Base-by-base conservation (phyloP, 2,797 vertebrate genomes). In the Propithecus perrieri region DNA sequence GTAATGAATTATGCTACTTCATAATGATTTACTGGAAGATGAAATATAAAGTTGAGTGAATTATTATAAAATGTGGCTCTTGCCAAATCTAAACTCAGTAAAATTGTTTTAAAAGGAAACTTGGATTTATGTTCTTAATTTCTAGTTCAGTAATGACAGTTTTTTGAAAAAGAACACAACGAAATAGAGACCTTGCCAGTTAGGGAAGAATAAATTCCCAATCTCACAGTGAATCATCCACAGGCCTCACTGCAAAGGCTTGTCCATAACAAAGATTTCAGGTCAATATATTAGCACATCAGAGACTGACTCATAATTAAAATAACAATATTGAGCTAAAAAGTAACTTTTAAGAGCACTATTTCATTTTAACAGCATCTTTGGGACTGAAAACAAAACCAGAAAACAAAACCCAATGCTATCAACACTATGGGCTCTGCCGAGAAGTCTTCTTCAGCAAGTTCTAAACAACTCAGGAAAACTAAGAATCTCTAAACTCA, bases 91-190 rank as follows among this genome's bases (percentile, higher is more conserved):
- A 79, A 85, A 72, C 12, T 72, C 41, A 46, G 83, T 74, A 96
- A 59, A 89, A 76, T 63, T 33, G 33, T 85, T 94, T 96, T 57
- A 46, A 92, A 94, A 85, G 79, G 61, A 74, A 95, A 91, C 4
- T 83, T 80, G 41, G 67, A 61, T 95, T 93, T 85, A 95, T 87
- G 76, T 78, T 95, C 63, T 97, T 87, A 92, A 94, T 80, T 85
- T 84, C 35, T 74, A 46, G 22, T 30, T 92, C 59, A 85, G 18
- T 80, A 92, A 65, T 89, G 90, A 95, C 59, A 89, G 57, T 74
- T 67, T 87, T 92, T 85, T n/a, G 2, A 18, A 63, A 69, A 74
- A 76, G 48, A 91, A 89, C 8, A 88, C 57, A 92, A 53, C 84
- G 83, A 95, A 80, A 67, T 17, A 85, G 41, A 91, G 50, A 96